Evolutionary conservation across 1,140 invertebrate species (phyloP), one percentile per base, ranked within the genome.

Genomic region (Pseudomyrmex gracilis): DNA sequence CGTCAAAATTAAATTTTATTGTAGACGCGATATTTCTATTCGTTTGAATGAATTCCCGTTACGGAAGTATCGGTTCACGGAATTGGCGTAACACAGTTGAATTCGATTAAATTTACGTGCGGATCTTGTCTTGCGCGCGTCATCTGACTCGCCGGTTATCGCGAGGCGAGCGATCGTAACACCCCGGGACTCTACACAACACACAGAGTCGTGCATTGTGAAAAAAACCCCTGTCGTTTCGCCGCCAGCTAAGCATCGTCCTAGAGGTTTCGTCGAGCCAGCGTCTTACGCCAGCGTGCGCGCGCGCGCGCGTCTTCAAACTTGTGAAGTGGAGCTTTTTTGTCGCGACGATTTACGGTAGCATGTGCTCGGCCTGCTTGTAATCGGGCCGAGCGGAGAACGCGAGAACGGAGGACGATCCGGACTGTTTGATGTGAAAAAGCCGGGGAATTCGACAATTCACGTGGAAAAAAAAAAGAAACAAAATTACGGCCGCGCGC

Each of bases 181-280:
- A 78, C 76, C 60, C 67, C 13, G 51, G 5, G 34, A 5, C 34
- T 34, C 24, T 34, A 2, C 24, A 24, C 24, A 45, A 10, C 20
- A 66, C 24, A 88, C 83, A 90, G 51, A 78, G 74, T 85, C 63
- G 49, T 22, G 45, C 34, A 17, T 89, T 90, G 85, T 90, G 47
- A 90, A 90, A 90, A 90, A 90, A 83, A 7, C 83, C 43, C 13
- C 43, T 17, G 57, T 10, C 34, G 17, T 77, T 82, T 86, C 60
- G 45, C 70, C 80, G 49, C 71, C 84, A 66, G 68, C 51, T 77
- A 73, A 76, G 45, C 58, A 51, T 77, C 63, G n/a, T 74, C 61
- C 71, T 61, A 61, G 24, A 70, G 22, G 60, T 58, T 73, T 34
- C 34, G 34, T 34, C 34, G 34, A 34, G 24, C 2, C 2, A 1